Percentiles rank a stretch among this genome's conserved stretches.
Evolutionary conservation across 2,113 vertebrate genomes (phyloP).

Genomic region (Piliocolobus tephrosceles): DNA sequence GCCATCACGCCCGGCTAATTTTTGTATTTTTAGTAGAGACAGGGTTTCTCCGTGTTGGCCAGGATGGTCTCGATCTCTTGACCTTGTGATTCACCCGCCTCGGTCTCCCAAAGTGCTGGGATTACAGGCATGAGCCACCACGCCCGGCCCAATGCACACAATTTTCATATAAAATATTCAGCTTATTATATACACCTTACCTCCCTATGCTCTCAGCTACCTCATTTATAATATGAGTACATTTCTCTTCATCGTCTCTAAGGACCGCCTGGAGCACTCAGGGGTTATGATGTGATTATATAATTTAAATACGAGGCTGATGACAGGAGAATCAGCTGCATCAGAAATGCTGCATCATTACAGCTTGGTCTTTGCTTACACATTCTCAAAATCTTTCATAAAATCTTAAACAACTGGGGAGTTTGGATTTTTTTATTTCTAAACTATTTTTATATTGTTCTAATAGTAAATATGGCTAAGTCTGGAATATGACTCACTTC

Average conservation of each 20-base stretch:
- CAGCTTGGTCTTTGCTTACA: not conserved
- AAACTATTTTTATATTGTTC: slow-evolving; percentile 22
- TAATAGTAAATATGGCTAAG: not conserved
- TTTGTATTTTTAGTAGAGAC: too few species aligned
- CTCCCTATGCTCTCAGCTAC: not conserved
- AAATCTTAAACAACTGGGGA: not conserved
- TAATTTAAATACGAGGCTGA: not conserved
- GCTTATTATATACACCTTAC: not conserved
- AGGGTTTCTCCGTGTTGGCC: too few species aligned
- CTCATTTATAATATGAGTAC: not conserved
- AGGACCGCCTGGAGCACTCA: not conserved
- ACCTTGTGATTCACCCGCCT: too few species aligned
- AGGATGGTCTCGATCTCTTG: too few species aligned
- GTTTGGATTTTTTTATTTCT: not conserved
- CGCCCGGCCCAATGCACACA: too few species aligned
- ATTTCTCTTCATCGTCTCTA: not conserved
- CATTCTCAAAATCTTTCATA: not conserved
- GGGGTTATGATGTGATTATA: not conserved
- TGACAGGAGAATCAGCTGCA: not conserved
- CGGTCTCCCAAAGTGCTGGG: too few species aligned
- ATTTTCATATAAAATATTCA: not conserved
- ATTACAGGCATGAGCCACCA: too few species aligned
- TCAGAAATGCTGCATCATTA: not conserved
- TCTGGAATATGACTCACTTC: not conserved
- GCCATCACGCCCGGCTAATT: too few species aligned